Conservation (phyloP, 1,140 invertebrate genomes). For the Lepidostoma basale region DNA sequence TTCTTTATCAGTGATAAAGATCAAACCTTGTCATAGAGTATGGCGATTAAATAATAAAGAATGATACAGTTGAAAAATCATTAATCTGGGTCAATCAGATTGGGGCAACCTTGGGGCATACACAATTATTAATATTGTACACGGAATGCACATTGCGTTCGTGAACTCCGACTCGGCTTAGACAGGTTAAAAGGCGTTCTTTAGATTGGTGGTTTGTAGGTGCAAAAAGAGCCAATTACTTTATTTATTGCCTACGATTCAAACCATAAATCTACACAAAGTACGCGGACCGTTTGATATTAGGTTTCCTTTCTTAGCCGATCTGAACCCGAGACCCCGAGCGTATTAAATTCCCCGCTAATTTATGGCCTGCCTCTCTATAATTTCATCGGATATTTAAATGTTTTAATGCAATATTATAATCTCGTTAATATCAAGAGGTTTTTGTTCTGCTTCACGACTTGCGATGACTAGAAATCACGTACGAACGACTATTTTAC, state of each 20-base stretch:
- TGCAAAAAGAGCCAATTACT: background rate
- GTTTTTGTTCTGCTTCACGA: background rate
- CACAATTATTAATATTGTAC: too few relatives aligned
- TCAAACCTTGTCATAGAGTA: too few relatives aligned
- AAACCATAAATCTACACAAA: background rate
- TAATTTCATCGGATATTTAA: conserved; percentile 18
- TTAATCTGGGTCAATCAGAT: too few relatives aligned
- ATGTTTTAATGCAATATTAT: conserved; percentile 1
- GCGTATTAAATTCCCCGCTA: conserved; percentile 3
- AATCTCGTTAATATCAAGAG: conserved; percentile 10
- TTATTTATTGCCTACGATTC: background rate
- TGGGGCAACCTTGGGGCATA: too few relatives aligned
- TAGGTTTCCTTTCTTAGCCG: background rate
- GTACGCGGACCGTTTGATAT: background rate
- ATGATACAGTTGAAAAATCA: too few relatives aligned
- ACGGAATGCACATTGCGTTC: too few relatives aligned
- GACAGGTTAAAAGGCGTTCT: too few relatives aligned
- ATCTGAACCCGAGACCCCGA: background rate
- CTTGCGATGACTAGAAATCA: background rate
- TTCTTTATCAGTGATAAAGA: too few relatives aligned
- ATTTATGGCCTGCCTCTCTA: background rate
- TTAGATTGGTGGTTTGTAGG: too few relatives aligned
- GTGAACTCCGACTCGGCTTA: too few relatives aligned
- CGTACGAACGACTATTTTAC: background rate
- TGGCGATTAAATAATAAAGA: too few relatives aligned